Evolutionary conservation across 30 jellyfish, hydroid and myxozoan genomes (phyloP).

Genomic region (Aurelia coerulea): DNA sequence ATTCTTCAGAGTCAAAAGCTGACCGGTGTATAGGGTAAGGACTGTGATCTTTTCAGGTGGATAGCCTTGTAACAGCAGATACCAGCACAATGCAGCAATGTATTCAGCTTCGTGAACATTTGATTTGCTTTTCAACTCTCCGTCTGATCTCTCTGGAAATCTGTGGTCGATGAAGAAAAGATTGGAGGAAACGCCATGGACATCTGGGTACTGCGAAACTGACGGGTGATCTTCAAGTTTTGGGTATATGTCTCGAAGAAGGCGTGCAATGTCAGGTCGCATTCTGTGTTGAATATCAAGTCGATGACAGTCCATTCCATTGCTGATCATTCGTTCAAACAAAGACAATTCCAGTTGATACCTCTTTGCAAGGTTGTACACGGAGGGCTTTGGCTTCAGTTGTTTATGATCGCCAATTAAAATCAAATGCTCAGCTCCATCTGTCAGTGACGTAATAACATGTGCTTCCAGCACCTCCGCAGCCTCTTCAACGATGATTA

Average conservation of each 20-base stretch:
- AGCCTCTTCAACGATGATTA: slow-evolving; percentile 91
- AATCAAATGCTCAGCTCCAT: slow-evolving; percentile 78
- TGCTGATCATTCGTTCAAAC: slow-evolving; percentile 89
- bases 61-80: slow-evolving; percentile 88
- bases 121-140: slow-evolving; percentile 69
- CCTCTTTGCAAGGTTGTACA: slow-evolving; percentile 63
- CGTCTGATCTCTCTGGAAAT: slow-evolving; percentile 30
- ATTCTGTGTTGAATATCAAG: slow-evolving; percentile 87
- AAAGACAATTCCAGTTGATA: slow-evolving; percentile 78
- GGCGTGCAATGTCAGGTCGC: slow-evolving; percentile 89
- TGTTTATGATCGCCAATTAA: slow-evolving; percentile 97
- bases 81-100: slow-evolving; percentile 75
- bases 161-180: slow-evolving; percentile 75
- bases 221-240: slow-evolving; percentile 69
- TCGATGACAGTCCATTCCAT: slow-evolving; percentile 77
- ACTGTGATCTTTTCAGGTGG: slow-evolving; percentile 72
- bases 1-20: slow-evolving; percentile 59
- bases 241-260: slow-evolving; percentile 78
- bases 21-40: slow-evolving; percentile 86
- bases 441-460: slow-evolving; percentile 71
- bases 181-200: slow-evolving; percentile 73
- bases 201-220: slow-evolving; percentile 53
- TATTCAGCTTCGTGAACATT: slow-evolving; percentile 82
- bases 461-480: slow-evolving; percentile 98
- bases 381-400: slow-evolving; percentile 85